These are phyloP conservation scores for Leptopilina myrica DNA, from an alignment of 2,888 invertebrate genomes.

Conservation along the genomic window DNA sequence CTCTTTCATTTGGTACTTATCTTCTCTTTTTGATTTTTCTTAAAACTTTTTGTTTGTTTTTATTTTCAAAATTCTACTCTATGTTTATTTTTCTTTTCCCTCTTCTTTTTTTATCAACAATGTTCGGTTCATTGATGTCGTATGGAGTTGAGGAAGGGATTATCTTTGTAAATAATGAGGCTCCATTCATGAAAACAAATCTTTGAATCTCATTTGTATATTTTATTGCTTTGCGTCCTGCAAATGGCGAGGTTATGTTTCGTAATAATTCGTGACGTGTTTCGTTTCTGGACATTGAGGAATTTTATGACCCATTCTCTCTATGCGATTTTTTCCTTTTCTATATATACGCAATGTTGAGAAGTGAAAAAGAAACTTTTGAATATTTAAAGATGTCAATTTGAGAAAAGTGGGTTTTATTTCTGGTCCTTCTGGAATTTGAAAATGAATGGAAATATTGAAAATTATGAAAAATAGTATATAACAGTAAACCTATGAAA, in stretches of 20 bases:
- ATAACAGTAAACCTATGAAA: no score
- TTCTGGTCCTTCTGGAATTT: no score
- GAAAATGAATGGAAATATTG: no score
- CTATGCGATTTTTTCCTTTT: conserved; percentile 14
- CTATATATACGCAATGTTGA: neutral
- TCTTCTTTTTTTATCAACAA: neutral
- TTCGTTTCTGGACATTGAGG: conserved; percentile 31
- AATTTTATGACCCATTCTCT: conserved; percentile 34
- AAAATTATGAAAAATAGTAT: no score
- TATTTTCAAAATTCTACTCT: neutral
- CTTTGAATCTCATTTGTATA: neutral
- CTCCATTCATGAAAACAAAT: conserved; percentile 26
- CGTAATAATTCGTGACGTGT: conserved; percentile 40
- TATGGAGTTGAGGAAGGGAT: neutral
- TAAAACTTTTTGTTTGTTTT: conserved; percentile 17
- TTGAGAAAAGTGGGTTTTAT: no score
- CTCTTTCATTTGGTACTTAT: neutral
- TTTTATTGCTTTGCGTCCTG: neutral
- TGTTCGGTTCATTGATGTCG: conserved; percentile 30
- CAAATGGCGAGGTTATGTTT: conserved; percentile 40
- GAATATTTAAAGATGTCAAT: no score
- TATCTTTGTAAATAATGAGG: conserved; percentile 31
- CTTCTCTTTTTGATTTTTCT: neutral
- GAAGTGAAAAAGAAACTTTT: conserved; percentile 12
- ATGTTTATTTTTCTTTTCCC: neutral